These are phyloP conservation scores for Chrysolina oricalcia DNA, from an alignment of 2,888 invertebrate genomes.

Conservation along the genomic window DNA sequence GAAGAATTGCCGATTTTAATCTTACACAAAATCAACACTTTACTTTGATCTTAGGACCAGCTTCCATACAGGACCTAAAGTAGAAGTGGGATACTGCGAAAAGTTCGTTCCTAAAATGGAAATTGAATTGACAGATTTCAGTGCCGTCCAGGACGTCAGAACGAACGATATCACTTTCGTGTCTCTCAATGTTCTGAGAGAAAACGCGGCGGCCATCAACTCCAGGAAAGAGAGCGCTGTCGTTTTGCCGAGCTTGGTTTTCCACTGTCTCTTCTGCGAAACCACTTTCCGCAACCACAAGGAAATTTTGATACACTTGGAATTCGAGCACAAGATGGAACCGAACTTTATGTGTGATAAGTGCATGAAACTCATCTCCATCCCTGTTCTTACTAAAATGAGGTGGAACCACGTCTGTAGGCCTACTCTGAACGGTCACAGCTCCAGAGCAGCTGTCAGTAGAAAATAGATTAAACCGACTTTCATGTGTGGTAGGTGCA, in stretches of 20 bases:
- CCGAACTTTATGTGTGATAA: conserved; percentile 55
- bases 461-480: conserved; percentile 54
- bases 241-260: conserved; percentile 35
- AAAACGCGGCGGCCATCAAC: conserved; percentile 17
- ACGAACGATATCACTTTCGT: conserved; percentile 44
- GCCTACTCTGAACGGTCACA: background rate
- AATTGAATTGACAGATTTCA: conserved; percentile 50
- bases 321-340: conserved; percentile 57
- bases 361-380: conserved; percentile 52
- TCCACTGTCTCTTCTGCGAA: conserved; percentile 54
- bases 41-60: conserved; percentile 27
- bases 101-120: conserved; percentile 58
- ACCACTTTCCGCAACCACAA: conserved; percentile 34
- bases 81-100: conserved; percentile 57
- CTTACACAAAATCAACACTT: background rate
- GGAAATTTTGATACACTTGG: conserved; percentile 53
- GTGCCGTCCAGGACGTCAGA: conserved; percentile 41
- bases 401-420: conserved; percentile 57
- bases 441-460: background rate
- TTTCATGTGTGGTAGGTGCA: conserved; percentile 56
- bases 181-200: conserved; percentile 43
- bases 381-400: conserved; percentile 43
- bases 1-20: too few species aligned
- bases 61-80: conserved; percentile 17
- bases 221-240: background rate